Conservation (phyloP, 2,888 invertebrate species). For the Harmothoe impar region DNA sequence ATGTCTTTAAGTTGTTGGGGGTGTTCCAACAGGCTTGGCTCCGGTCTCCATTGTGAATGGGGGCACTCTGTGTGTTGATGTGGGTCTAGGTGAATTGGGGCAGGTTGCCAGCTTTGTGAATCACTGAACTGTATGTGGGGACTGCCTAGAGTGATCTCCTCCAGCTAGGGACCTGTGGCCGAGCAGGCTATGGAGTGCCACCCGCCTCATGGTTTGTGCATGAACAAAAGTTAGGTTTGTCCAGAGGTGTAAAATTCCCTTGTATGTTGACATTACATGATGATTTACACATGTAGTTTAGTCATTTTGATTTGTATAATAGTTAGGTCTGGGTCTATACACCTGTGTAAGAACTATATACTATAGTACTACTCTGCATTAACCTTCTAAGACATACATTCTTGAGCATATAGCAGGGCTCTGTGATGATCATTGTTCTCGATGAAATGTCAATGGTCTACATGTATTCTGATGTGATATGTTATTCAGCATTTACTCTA, state of each 20-base stretch:
- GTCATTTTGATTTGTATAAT: background rate
- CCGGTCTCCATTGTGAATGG: background rate
- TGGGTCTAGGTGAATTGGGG: constrained; percentile 20
- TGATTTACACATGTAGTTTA: background rate
- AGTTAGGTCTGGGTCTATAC: background rate
- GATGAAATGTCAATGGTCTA: too few relatives aligned
- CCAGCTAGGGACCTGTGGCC: background rate
- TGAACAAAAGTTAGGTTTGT: background rate
- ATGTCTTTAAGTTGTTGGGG: too few relatives aligned
- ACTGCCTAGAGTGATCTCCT: background rate
- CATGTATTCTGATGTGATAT: too few relatives aligned
- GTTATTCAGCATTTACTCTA: too few relatives aligned
- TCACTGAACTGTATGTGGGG: background rate
- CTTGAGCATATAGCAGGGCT: too few relatives aligned
- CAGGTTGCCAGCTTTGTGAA: background rate
- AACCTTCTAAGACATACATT: background rate
- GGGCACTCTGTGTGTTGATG: background rate
- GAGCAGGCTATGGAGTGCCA: constrained; percentile 13
- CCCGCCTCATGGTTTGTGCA: background rate
- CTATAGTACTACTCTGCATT: background rate
- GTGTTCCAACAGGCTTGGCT: too few relatives aligned
- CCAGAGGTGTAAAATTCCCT: background rate
- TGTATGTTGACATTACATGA: too few relatives aligned
- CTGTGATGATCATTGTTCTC: too few relatives aligned
- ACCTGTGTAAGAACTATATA: background rate